Evolutionary conservation across 2,888 invertebrate species (phyloP).

Genomic region (Pedicia rivosa): DNA sequence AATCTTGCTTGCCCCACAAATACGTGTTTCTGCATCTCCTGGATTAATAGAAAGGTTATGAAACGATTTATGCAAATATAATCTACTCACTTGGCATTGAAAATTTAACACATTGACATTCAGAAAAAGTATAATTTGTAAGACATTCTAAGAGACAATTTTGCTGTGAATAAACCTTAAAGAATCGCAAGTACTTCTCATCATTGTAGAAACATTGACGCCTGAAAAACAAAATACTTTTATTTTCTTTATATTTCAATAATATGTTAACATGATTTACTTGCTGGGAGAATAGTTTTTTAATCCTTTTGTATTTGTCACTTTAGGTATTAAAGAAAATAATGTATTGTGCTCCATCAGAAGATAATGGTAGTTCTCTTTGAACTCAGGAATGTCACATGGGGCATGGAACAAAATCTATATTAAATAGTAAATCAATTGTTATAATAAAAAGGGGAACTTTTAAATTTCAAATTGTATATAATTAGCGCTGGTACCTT

Average conservation of each 20-base stretch:
- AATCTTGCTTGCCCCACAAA: conserved; percentile 27
- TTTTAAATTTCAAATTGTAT: too few species aligned
- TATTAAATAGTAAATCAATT: too few species aligned
- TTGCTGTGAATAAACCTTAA: conserved; percentile 49
- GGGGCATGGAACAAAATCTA: conserved; percentile 48
- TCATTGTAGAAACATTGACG: conserved; percentile 45
- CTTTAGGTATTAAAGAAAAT: conserved; percentile 55
- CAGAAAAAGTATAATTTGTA: conserved; percentile 43
- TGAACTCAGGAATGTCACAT: conserved; percentile 43
- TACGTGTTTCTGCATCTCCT: conserved; percentile 19
- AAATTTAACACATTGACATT: conserved; percentile 52
- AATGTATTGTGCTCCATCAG: conserved; percentile 54
- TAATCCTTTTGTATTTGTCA: conserved; percentile 52
- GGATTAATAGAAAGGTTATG: too few species aligned
- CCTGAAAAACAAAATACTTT: conserved; percentile 18
- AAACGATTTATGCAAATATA: too few species aligned
- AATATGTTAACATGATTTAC: too few species aligned
- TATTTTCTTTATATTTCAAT: too few species aligned
- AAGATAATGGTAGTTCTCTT: conserved; percentile 52
- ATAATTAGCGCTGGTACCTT: too few species aligned
- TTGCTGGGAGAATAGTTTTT: conserved; percentile 40
- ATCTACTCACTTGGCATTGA: conserved; percentile 38
- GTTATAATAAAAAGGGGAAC: too few species aligned
- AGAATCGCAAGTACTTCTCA: conserved; percentile 41
- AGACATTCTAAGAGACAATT: conserved; percentile 59